Percentiles rank a stretch among this genome's conserved stretches.
Evolutionary conservation across 1,140 invertebrate species (phyloP).

Genomic region (Drosophila triauraria): DNA sequence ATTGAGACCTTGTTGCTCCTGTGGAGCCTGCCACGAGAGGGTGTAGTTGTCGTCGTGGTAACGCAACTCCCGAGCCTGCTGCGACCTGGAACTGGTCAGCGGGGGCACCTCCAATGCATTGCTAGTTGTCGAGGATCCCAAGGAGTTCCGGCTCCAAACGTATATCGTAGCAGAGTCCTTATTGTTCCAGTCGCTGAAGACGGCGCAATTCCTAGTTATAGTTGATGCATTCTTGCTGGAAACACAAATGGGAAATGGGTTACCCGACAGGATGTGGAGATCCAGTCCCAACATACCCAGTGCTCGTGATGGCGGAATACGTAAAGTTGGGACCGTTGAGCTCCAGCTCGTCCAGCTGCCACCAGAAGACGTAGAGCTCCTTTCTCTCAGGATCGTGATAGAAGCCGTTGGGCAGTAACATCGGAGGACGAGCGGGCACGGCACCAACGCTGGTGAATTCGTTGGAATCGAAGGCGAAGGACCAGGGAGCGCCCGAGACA

Average conservation of each 20-base stretch:
- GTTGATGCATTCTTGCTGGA: neutral
- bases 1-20: neutral
- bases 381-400: neutral
- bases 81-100: neutral
- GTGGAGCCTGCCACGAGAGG: conserved; percentile 4
- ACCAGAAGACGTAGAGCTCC: conserved; percentile 10
- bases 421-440: neutral
- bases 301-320: neutral
- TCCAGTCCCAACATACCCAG: neutral
- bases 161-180: neutral
- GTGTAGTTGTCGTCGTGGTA: conserved; percentile 7
- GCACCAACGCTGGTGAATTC: neutral
- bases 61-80: neutral
- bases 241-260: neutral
- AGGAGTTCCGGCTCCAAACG: conserved; percentile 13
- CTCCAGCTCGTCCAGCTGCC: conserved; percentile 6
- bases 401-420: conserved; percentile 5
- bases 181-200: conserved; percentile 9
- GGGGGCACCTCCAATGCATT: neutral
- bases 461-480: neutral
- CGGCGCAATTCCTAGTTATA: neutral
- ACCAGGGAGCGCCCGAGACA: neutral
- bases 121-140: neutral
- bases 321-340: conserved; percentile 15
- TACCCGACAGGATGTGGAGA: neutral